These are phyloP conservation scores for Phyto melanocephala DNA, from an alignment of 2,888 invertebrate species.

Conservation along the genomic window DNA sequence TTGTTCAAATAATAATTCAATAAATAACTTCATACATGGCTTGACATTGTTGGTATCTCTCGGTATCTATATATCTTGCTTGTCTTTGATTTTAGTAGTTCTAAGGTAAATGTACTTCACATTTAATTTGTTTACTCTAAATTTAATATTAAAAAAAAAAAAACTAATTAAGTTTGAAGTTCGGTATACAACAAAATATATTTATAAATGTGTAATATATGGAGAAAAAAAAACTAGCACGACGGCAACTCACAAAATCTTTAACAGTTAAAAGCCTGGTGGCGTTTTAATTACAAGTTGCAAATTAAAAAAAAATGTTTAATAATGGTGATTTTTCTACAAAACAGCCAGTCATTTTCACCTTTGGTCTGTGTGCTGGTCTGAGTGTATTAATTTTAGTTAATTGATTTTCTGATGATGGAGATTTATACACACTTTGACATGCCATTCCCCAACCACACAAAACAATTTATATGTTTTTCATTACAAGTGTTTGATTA, in stretches of 20 bases:
- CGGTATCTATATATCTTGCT: no score
- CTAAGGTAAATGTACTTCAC: constrained; percentile 9
- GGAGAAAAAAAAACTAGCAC: neutral
- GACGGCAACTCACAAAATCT: neutral
- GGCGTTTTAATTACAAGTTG: constrained; percentile 52
- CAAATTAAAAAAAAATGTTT: neutral
- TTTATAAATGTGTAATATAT: no score
- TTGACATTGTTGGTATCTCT: no score
- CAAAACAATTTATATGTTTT: neutral
- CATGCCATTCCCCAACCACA: neutral
- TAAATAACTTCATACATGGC: constrained; percentile 46
- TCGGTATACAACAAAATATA: no score
- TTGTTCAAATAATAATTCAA: constrained; percentile 58
- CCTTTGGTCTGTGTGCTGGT: neutral
- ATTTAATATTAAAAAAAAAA: constrained; percentile 11
- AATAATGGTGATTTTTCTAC: neutral
- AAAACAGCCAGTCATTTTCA: neutral
- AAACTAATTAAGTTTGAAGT: constrained; percentile 38
- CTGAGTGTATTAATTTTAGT: neutral
- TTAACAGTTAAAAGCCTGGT: constrained; percentile 37
- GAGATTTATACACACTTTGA: constrained; percentile 42
- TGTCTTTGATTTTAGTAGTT: neutral
- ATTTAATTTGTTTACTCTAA: neutral
- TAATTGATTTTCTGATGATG: constrained; percentile 49
- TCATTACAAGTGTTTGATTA: neutral